Evolutionary conservation across 2,113 vertebrate genomes (phyloP), one percentile per base, ranked within the genome.

Genomic region (Apteryx owenii): DNA sequence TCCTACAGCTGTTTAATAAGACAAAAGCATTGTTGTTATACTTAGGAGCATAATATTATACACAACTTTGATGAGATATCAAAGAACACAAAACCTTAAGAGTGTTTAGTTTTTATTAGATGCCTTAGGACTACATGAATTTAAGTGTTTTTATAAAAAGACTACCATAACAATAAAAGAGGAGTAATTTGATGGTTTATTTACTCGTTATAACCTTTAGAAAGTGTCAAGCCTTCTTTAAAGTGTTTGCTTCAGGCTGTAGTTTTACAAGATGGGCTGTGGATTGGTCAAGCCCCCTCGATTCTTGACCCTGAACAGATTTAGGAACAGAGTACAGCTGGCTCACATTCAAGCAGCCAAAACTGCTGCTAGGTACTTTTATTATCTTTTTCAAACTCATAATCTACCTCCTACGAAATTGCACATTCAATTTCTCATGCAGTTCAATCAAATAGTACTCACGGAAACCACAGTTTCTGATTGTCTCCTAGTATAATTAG

Each of bases 141-240:
- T 98, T 98, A 98, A 98, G 97, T 97, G 98, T 98, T 98, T 98
- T 98, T 98, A 97, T 95, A 95, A 97, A 98, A 99, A 98, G 96
- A 97, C 91, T 95, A 98, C 97, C 91, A 98, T 98, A 99, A 98
- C 98, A 99, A 99, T 99, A 99, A 99, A 99, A 99, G 97, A 98
- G 96, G 98, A 98, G 98, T 98, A 98, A 97, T 98, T 98, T 98
- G 98, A 98, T 99, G 98, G 98, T 98, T 99, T 98, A 98, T 99
- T 99, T 99, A 98, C 98, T 98, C 97, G 94, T 98, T 98, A 96
- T 99, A 99, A 99, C 98, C 99, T 99, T 99, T 99, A 98, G 95
- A 99, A 98, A 98, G 98, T 99, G 98, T 98, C 97, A 98, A 97
- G 97, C 95, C 93, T 97, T 98, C 96, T 98, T 98, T 95, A 98